Conservation (phyloP, 2,888 invertebrate species). For the Auanema sp. region DNA sequence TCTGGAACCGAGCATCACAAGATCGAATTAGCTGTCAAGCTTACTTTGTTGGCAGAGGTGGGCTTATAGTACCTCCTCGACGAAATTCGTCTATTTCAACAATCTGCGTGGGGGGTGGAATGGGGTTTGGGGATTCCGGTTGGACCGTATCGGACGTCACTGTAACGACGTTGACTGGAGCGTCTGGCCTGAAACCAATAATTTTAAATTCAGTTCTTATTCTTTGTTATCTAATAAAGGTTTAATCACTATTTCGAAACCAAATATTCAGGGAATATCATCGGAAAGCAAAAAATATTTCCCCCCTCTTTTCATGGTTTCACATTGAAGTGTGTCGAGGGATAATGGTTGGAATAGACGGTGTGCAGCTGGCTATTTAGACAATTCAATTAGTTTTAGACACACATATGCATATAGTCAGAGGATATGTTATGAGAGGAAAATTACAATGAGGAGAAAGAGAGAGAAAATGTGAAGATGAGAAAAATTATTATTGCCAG, state of each 20-base stretch:
- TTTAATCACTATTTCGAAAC: too few relatives aligned
- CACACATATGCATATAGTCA: too few relatives aligned
- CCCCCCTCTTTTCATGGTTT: too few relatives aligned
- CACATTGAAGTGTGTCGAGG: too few relatives aligned
- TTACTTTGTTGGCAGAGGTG: slow-evolving; percentile 39
- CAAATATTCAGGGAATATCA: too few relatives aligned
- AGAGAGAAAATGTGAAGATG: slow-evolving; percentile 4
- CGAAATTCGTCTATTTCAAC: slow-evolving; percentile 30
- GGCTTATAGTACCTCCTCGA: slow-evolving; percentile 32
- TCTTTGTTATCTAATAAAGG: too few relatives aligned
- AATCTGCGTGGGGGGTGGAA: slow-evolving; percentile 45
- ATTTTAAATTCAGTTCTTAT: background rate
- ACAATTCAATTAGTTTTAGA: too few relatives aligned
- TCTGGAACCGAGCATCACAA: too few relatives aligned
- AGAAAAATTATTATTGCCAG: background rate
- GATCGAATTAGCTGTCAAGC: slow-evolving; percentile 17
- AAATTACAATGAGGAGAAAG: background rate
- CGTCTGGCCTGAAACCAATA: slow-evolving; percentile 45
- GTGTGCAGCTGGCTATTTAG: too few relatives aligned
- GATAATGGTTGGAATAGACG: too few relatives aligned
- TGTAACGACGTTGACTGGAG: slow-evolving; percentile 42
- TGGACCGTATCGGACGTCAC: slow-evolving; percentile 40
- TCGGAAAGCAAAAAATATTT: too few relatives aligned
- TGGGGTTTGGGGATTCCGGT: slow-evolving; percentile 40
- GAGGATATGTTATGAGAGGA: background rate